Evolutionary conservation across 2,113 vertebrate genomes (phyloP), one percentile per base, ranked within the genome.

Genomic region (Elgaria multicarinata): DNA sequence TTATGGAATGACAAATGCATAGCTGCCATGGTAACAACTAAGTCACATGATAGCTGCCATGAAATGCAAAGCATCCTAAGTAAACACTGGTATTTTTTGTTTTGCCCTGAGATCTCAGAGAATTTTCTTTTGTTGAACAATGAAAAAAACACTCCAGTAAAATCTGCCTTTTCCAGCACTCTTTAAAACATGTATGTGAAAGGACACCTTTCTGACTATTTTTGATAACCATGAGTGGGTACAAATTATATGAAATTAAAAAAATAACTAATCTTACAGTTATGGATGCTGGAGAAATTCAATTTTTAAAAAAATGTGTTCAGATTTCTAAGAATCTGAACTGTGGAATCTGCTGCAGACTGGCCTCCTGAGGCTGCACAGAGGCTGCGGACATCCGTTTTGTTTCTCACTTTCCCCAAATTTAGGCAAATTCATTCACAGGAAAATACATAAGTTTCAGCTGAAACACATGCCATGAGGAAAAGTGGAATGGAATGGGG

Each of bases 1-100:
- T 96, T 96, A 93, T 83, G 87, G 87, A 96, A 96, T 89, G 92
- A 95, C 95, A 95, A 96, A 96, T 92, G 85, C 84, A 93, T 53
- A 9, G 86, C 96, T 94, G 90, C 95, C 88, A 71, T 94, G 89
- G 95, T 83, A 97, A 96, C 93, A 79, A 76, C 71, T 85, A 95
- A 94, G 93, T 94, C 90, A 93, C 92, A 95, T 89, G 90, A 87
- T 84, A 86, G 79, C 72, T 92, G 80, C 91, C 95, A 93, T 90
- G 91, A 94, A 78, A 96, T 91, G 88, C 86, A 91, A 92, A 85
- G 80, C 92, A 92, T 94, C 90, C 92, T 83, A 88, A 96, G 87
- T 92, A 96, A 96, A 96, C 75, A 92, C 44, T 94, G 88, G 64
- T 91, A 22, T 91, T 88, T 50, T 50, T 93, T 79, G 79, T 39